Evolutionary conservation across 2,888 invertebrate species (phyloP).

Genomic region (Volucella bombylans): DNA sequence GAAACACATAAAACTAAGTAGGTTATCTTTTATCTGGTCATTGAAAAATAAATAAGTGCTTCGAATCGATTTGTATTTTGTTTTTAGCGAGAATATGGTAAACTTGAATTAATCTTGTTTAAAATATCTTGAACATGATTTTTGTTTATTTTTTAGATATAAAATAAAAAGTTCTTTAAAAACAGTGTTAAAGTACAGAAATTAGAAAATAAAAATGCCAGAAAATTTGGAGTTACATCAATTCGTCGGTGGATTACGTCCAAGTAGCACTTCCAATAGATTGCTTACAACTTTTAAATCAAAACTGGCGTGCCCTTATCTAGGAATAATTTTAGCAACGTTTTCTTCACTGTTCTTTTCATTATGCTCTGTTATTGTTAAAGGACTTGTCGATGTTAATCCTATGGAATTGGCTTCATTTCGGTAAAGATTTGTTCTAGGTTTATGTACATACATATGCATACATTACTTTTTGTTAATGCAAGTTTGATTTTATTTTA

Average conservation of each 20-base stretch:
- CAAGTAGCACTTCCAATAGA: conserved; percentile 77
- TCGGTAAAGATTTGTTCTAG: conserved; percentile 75
- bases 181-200: background rate
- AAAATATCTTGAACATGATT: background rate
- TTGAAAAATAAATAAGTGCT: conserved; percentile 35
- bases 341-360: conserved; percentile 95
- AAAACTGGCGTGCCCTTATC: conserved; percentile 87
- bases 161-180: conserved; percentile 5
- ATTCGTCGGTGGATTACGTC: conserved; percentile 86
- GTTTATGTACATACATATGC: background rate
- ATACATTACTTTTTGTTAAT: background rate
- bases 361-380: conserved; percentile 94
- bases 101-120: background rate
- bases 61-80: conserved; percentile 64
- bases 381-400: conserved; percentile 92
- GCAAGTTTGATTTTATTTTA: too few species aligned
- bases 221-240: conserved; percentile 92
- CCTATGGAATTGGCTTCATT: conserved; percentile 95
- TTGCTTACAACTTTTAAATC: conserved; percentile 79
- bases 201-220: conserved; percentile 84
- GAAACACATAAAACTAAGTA: background rate
- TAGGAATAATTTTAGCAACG: conserved; percentile 92
- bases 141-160: conserved; percentile 26
- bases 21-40: background rate
- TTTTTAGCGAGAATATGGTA: conserved; percentile 58